Evolutionary conservation across 53 echinoderm and acorn worm genomes (phyloP), one percentile per base, ranked within the genome.

Genomic region (Apostichopus leukothele): DNA sequence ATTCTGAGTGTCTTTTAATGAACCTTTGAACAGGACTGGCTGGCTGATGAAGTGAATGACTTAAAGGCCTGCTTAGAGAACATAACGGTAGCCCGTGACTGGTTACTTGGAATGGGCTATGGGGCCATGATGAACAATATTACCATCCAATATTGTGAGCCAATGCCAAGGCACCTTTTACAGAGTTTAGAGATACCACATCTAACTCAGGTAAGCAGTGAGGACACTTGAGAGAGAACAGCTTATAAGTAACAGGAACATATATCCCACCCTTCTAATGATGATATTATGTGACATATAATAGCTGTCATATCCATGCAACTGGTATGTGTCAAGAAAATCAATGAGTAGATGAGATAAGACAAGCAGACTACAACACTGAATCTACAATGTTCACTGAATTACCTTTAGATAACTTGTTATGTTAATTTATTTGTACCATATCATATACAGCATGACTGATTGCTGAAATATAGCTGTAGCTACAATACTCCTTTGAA

Each of bases 111-210:
- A 9, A 91, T 91, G 91, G 88, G 91, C 5, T 78, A 78, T 26
- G 91, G 91, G 9, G 91, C 91, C 22, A 66, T 71, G 76, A 88
- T 88, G 88, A 91, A 91, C 79, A 78, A 88, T 53, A 80, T 91
- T 19, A 67, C 91, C 9, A 10, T 91, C 10, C 88, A 91, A 54
- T 91, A 88, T 13, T 91, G 91, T 81, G 60, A 78, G 26, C 91
- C 91, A 26, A 88, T 91, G 88, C 88, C 91, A 52, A 91, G 91
- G 71, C 91, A 91, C 51, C 59, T 91, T 3, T 73, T 91, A 52
- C 91, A 91, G 77, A 91, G 88, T 53, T 39, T 91, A 39, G 88
- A 91, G 55, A 91, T 91, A 88, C 91, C 91, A 12, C 60, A 87
- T 53, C 71, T 88, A 6, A 91, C 91, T 16, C 85, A 85, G 67